phyloP scores from a whole-genome alignment of 2,888 invertebrate genomes.

The Gastracanthus pulcherrimus region DNA sequence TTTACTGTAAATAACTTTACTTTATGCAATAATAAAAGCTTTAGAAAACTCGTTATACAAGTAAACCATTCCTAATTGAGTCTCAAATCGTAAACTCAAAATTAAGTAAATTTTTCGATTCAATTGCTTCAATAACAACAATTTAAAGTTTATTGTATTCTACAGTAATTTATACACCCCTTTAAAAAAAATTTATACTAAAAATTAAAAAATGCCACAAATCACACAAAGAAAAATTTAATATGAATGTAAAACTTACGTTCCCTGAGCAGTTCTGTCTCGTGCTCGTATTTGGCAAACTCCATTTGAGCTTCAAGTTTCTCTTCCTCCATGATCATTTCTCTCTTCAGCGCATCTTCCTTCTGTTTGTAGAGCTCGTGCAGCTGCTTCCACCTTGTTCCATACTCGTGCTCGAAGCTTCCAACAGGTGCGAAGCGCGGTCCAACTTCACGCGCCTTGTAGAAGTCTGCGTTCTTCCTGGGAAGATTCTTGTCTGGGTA shows the following conservation, averaged over 20 bases:
- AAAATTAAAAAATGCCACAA: background rate
- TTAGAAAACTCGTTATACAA: no score
- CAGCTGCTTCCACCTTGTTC: constrained; percentile 97
- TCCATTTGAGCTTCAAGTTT: constrained; percentile 98
- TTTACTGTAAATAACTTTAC: no score
- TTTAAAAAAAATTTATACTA: no score
- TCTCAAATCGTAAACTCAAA: no score
- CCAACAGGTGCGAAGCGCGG: constrained; percentile 93
- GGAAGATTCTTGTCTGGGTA: constrained; percentile 89
- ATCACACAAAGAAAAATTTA: background rate
- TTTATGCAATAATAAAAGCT: no score
- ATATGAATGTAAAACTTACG: constrained; percentile 82
- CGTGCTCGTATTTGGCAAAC: constrained; percentile 96
- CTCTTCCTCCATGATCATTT: constrained; percentile 93
- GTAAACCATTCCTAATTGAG: no score
- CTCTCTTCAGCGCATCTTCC: constrained; percentile 91
- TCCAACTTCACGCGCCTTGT: constrained; percentile 91
- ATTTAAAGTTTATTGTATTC: no score
- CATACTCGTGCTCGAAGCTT: constrained; percentile 97
- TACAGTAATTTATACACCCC: no score
- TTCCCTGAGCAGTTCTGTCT: constrained; percentile 95
- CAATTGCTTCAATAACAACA: no score
- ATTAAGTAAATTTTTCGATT: no score
- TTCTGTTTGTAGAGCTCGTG: constrained; percentile 95
- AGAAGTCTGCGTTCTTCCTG: constrained; percentile 88